Base-by-base conservation (phyloP, 2,113 vertebrate genomes). In the Tauraco erythrolophus region DNA sequence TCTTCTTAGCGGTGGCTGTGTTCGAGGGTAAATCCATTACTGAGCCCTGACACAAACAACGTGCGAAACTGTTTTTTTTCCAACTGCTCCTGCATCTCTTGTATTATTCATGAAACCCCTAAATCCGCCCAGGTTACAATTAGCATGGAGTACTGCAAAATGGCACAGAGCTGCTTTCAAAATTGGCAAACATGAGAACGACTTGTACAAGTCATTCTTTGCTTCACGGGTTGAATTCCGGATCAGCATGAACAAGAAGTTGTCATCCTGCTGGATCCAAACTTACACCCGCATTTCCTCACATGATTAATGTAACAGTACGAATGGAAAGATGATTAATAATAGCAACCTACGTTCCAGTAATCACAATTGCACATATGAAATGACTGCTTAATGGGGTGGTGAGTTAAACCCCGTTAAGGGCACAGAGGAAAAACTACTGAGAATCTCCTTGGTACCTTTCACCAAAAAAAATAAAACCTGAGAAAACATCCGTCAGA, bases 371-470 rank as follows among this genome's bases (percentile, higher is more conserved):
- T 94, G 92, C 91, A 97, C 81, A 27, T 48, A 95, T 94, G 88
- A 95, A 69, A 97, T 94, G 77, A 94, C 85, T 94, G 77, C 77
- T 97, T 95, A 98, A 95, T 91, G 93, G 92, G 30, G 78, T 96
- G 77, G 78, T 64, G 91, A 84, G 89, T 92, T 95, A 95, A 96
- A 92, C 77, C 85, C 92, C 24, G 58, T 91, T 91, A 90, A 93
- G 88, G 90, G 74, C 85, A 89, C 35, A 66, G 51, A 71, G 33
- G 22, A 84, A 91, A 89, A 95, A 90, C 80, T 79, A 60, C 76
- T 41, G 84, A 94, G 74, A 82, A 91, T 78, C 78, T 80, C 58
- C 77, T 77, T 1, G 0, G 69, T 51, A 53, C 71, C 78, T 70
- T 84, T 89, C 78, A 80, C 84, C 50, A 88, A 66, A 76, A 88